Evolutionary conservation across 2,797 vertebrate genomes (phyloP).

Genomic region (Acanthornis magna): DNA sequence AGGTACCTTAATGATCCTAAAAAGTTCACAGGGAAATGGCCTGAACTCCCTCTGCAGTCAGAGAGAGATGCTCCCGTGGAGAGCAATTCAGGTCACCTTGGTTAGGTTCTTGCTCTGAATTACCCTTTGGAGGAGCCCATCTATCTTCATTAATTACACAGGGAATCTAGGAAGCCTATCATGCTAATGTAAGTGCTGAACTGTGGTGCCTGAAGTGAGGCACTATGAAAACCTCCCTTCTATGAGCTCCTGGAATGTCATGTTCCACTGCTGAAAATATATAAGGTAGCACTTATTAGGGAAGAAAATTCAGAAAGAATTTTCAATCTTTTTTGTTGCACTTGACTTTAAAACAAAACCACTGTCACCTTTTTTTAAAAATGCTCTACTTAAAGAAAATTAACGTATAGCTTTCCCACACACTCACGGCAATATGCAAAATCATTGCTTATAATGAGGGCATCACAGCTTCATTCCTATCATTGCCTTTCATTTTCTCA

Average conservation of each 20-base stretch:
- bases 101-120: not conserved
- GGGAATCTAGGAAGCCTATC: not conserved
- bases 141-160: not conserved
- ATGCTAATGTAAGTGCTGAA: not conserved
- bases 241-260: not conserved
- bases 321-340: not conserved
- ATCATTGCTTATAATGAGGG: not conserved
- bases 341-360: conserved; percentile 19
- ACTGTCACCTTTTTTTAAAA: not conserved
- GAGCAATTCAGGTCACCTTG: conserved; percentile 22
- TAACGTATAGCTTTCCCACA: not conserved
- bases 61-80: not conserved
- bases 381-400: not conserved
- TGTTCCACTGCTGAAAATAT: not conserved
- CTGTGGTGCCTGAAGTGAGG: not conserved
- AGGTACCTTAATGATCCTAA: not conserved
- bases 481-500: not conserved
- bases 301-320: not conserved
- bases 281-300: not conserved
- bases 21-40: not conserved
- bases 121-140: not conserved
- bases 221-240: not conserved
- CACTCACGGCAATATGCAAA: not conserved
- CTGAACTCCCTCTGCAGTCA: not conserved
- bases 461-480: conserved; percentile 3